These are phyloP conservation scores for Drosophila gunungcola DNA, from an alignment of 1,140 invertebrate genomes.

Conservation along the genomic window DNA sequence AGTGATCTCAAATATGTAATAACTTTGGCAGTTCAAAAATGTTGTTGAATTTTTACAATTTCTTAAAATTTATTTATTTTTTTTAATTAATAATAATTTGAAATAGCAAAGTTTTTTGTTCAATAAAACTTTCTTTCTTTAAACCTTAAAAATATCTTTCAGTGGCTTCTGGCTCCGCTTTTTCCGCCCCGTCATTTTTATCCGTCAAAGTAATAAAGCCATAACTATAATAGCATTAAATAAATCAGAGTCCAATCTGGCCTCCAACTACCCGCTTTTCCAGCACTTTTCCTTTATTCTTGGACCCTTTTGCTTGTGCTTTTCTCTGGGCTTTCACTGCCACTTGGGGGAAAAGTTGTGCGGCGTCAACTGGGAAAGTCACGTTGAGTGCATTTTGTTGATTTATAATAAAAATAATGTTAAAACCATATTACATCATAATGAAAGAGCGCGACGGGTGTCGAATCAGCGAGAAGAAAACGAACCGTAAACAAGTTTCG, in stretches of 20 bases:
- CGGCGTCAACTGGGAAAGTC: slow-evolving; percentile 57
- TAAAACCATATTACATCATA: slow-evolving; percentile 78
- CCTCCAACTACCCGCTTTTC: slow-evolving; percentile 2
- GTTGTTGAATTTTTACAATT: neutral
- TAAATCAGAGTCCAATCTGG: slow-evolving; percentile 59
- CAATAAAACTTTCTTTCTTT: slow-evolving; percentile 3
- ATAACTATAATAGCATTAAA: slow-evolving; percentile 72
- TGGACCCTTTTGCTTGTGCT: slow-evolving; percentile 3
- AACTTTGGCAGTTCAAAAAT: too few relatives aligned
- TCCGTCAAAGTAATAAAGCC: slow-evolving; percentile 36
- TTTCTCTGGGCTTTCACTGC: slow-evolving; percentile 21
- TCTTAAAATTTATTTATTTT: neutral
- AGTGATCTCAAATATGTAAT: too few relatives aligned
- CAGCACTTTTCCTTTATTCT: slow-evolving; percentile 11
- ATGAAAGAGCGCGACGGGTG: slow-evolving; percentile 51
- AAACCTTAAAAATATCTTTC: neutral
- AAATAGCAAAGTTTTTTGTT: too few relatives aligned
- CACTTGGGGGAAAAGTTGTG: slow-evolving; percentile 41
- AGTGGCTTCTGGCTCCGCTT: neutral
- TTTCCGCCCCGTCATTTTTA: slow-evolving; percentile 9
- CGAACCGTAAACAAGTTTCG: slow-evolving; percentile 75
- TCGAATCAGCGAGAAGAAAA: slow-evolving; percentile 24
- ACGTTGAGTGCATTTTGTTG: slow-evolving; percentile 73
- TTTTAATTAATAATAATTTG: neutral
- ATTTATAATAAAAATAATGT: slow-evolving; percentile 81